Evolutionary conservation across 2,113 vertebrate species (phyloP).

Genomic region (Oenanthe melanoleuca): DNA sequence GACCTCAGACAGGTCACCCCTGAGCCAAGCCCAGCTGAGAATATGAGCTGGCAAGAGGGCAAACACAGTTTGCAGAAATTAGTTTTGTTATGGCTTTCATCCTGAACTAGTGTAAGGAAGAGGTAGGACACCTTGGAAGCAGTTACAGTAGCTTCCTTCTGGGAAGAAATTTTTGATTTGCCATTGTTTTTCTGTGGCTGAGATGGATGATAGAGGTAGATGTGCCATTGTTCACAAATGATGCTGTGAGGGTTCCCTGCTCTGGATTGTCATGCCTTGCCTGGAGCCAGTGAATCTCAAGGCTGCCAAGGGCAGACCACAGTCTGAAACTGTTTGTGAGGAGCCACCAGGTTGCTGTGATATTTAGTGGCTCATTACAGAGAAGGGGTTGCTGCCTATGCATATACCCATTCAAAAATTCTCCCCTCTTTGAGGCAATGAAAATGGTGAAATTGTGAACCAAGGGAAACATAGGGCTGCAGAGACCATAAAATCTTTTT

Average conservation of each 20-base stretch:
- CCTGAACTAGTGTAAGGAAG: background rate
- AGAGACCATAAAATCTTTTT: background rate
- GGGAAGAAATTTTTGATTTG: background rate
- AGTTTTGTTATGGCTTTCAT: background rate
- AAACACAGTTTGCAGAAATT: background rate
- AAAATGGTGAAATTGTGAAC: background rate
- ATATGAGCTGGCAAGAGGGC: background rate
- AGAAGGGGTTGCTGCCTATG: background rate
- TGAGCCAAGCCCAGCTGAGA: background rate
- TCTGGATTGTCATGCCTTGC: background rate
- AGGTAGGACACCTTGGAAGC: background rate
- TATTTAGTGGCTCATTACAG: background rate
- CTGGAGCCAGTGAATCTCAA: background rate
- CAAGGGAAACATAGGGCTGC: background rate
- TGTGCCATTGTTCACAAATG: background rate
- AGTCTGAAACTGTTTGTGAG: background rate
- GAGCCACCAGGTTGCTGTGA: background rate
- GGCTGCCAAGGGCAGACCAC: background rate
- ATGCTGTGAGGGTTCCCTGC: background rate
- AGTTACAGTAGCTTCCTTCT: background rate
- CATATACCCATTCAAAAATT: background rate
- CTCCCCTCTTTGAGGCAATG: background rate
- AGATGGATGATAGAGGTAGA: background rate
- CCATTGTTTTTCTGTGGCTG: background rate
- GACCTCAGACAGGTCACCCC: background rate